Base-by-base conservation (phyloP, 1,140 invertebrate genomes). In the Papilio helenus region DNA sequence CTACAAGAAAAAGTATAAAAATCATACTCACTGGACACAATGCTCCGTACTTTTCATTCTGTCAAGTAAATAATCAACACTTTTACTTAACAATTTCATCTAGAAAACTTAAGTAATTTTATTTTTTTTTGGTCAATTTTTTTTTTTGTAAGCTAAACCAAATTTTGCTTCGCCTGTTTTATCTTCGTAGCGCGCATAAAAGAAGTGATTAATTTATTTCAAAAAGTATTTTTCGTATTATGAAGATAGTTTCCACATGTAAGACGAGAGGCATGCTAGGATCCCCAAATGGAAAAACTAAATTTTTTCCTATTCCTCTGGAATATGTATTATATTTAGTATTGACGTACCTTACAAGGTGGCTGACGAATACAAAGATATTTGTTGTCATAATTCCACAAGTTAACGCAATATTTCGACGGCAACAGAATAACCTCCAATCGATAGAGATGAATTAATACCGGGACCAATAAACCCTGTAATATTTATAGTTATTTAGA, bases 1-100 rank as follows among this genome's bases (percentile, higher is more conserved):
- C 3, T 34, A 34, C 12, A 16, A 26, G 26, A 68, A 29, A 68
- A 55, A 79, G 76, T 61, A 72, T 71, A 84, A 20, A 80, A 72
- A 71, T 23, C 42, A 8, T 80, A 89, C 92, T 93, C 84, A 92
- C 92, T 55, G 92, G 92, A 82, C 92, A 92, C 42, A 93, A 77
- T 44, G 87, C 89, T 82, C 92, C 92, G 81, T 87, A 88, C 76
- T 89, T 91, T 29, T 88, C 84, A 12, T 86, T 87, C 92, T 93
- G 86, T 79, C 81, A 85, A 84, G 81, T 58, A 80, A 51, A 46
- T n/a, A 46, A 42, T 65, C 46, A 61, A 72, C 77, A 26, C 42
- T 73, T 77, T 78, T 73, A 39, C 18, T 49, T 18, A 18, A 49
- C 46, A 49, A 49, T 49, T 49, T 5, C 5, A 18, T 49, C 16